Base-by-base conservation (phyloP, 2,113 vertebrate genomes). In the Morone chrysops region DNA sequence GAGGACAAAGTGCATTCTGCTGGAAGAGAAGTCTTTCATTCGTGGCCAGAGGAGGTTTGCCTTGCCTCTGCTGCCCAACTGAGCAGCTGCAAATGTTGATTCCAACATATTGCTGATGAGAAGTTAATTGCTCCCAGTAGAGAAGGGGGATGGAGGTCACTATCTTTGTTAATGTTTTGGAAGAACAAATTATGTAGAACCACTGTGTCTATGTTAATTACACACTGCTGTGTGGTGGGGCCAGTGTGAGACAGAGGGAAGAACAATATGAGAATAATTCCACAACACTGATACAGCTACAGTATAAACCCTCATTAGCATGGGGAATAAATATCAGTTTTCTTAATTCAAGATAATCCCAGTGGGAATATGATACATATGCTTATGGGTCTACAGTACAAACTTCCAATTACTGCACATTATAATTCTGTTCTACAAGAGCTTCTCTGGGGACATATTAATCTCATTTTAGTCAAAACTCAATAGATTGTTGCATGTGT, bases 91-190 rank as follows among this genome's bases (percentile, higher is more conserved):
- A 65, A 57, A 78, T 45, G 50, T 45, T 68, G 20, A 66, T 84
- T 79, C 68, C 48, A 81, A 62, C 70, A 75, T 69, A 53, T 62
- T 78, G 65, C 54, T 78, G 78, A 83, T 75, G 79, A 81, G 62
- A 84, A 75, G 69, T 65, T 81, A 75, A 87, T 74, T 81, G 45
- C 12, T 84, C 80, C 54, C 73, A 41, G 13, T 6, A 16, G 67
- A 84, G 51, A 43, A 3, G 31, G 22, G 13, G 31, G n/a, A 36
- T 61, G n/a, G 61, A 53, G 62, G 73, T 84, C 72, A 83, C 41
- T 43, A 31, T 59, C 65, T 88, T 54, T 82, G 69, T 70, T 85
- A 10, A 61, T 81, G 65, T 78, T 83, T 88, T 82, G 60, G 43
- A 84, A 47, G 78, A 86, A 75, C 78, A 82, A 75, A 72, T 81